A percentile compares a stretch with the other conserved stretches of the same genome.
These are phyloP conservation scores for Hoplias malabaricus DNA, from an alignment of 2,113 vertebrate genomes.

Conservation along the genomic window DNA sequence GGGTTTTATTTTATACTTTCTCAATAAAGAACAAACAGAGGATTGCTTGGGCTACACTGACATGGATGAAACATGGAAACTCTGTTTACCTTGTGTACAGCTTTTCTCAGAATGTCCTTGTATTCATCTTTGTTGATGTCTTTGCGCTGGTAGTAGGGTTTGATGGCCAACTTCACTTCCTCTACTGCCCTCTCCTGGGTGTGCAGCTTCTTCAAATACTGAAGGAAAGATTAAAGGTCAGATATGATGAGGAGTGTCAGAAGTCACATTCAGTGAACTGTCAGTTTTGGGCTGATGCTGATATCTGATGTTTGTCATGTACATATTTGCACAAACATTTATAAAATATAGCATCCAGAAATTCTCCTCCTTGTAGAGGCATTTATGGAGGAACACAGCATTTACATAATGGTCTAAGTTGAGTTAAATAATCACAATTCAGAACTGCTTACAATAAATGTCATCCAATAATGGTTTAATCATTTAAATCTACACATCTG, in stretches of 20 bases:
- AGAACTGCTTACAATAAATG: too few relatives aligned
- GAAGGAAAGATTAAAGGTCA: neutral
- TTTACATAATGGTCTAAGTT: too few relatives aligned
- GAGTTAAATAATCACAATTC: too few relatives aligned
- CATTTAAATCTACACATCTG: too few relatives aligned
- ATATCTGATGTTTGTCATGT: too few relatives aligned
- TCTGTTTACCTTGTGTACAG: conserved; percentile 86
- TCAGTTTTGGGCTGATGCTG: too few relatives aligned
- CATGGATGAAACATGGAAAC: neutral
- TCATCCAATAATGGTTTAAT: too few relatives aligned
- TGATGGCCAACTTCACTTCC: conserved; percentile 92
- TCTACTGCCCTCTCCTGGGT: conserved; percentile 93
- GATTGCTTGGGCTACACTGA: neutral
- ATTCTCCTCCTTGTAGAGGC: too few relatives aligned
- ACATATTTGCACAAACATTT: too few relatives aligned
- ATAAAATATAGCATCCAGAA: too few relatives aligned
- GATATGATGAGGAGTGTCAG: too few relatives aligned
- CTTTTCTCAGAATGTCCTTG: conserved; percentile 92
- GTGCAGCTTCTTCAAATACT: conserved; percentile 94
- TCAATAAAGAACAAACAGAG: neutral
- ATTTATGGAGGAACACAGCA: too few relatives aligned
- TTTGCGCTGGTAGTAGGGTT: conserved; percentile 92
- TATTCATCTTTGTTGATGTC: conserved; percentile 95
- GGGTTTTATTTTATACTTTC: neutral
- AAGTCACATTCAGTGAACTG: neutral